phyloP scores from a whole-genome alignment of 2,797 vertebrate species.

The Microctenopoma steveboyesi region DNA sequence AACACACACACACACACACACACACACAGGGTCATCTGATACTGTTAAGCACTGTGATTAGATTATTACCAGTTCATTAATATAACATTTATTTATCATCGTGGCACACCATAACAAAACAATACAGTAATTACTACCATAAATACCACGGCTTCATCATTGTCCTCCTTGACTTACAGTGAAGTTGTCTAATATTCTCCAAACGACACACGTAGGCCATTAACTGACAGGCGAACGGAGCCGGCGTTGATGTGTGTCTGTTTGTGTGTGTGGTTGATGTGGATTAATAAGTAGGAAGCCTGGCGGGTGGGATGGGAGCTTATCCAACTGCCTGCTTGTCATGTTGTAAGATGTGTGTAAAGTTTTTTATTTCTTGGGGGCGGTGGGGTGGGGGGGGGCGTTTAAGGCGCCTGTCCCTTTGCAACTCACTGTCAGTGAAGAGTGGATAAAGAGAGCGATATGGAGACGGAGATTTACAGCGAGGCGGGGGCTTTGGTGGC shows the following conservation, averaged over 20 bases:
- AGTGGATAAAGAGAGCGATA: conserved; percentile 46
- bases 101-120: conserved; percentile 1
- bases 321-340: conserved; percentile 44
- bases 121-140: neutral
- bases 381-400: conserved; percentile 11
- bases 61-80: conserved; percentile 29
- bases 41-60: conserved; percentile 17
- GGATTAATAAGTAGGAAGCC: conserved; percentile 49
- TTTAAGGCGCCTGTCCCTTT: conserved; percentile 55
- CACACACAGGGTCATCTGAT: conserved; percentile 25
- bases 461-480: conserved; percentile 51
- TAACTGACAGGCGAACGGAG: neutral
- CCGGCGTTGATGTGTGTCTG: conserved; percentile 11
- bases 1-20: conserved; percentile 3
- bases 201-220: neutral
- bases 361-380: conserved; percentile 14
- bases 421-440: conserved; percentile 60
- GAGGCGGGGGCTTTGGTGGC: conserved; percentile 24
- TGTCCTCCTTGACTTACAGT: neutral
- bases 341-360: conserved; percentile 54
- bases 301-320: conserved; percentile 20
- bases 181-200: neutral
- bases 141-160: neutral
- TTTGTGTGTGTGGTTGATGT: conserved; percentile 29
- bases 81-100: neutral